phyloP scores from a whole-genome alignment of 1,140 invertebrate genomes.

The Limonius californicus region DNA sequence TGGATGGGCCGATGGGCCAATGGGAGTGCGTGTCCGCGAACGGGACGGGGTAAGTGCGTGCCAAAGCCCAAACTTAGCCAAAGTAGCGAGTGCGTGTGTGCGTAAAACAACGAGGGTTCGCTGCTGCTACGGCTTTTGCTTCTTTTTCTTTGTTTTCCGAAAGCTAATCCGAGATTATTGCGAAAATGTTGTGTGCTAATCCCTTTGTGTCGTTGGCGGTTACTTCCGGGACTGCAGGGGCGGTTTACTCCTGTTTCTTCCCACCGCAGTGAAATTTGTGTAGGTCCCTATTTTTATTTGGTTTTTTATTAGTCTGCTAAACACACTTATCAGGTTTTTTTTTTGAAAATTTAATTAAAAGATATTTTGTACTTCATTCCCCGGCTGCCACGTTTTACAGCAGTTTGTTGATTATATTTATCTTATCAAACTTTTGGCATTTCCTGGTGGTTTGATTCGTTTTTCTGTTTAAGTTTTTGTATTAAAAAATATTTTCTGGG shows the following conservation, averaged over 20 bases:
- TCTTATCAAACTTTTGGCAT: too few species aligned
- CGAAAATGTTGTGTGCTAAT: neutral
- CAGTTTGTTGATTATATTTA: too few species aligned
- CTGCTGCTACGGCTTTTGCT: neutral
- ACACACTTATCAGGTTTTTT: too few species aligned
- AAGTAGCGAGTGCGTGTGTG: slow-evolving; percentile 17
- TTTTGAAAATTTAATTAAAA: too few species aligned
- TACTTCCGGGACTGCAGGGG: neutral
- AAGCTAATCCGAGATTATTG: neutral
- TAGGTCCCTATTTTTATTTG: neutral
- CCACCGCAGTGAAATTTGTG: neutral
- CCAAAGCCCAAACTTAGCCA: slow-evolving; percentile 26
- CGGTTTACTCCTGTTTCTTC: neutral
- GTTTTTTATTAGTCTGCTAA: too few species aligned
- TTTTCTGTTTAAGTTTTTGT: too few species aligned
- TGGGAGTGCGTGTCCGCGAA: slow-evolving; percentile 27
- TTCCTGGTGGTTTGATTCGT: too few species aligned
- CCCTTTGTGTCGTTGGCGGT: neutral
- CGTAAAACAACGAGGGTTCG: slow-evolving; percentile 13
- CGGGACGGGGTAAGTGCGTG: slow-evolving; percentile 32
- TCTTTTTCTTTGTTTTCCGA: neutral
- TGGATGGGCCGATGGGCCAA: slow-evolving; percentile 19
- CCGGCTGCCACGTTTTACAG: too few species aligned
- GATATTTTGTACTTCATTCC: too few species aligned
- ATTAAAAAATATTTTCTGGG: too few species aligned